Evolutionary conservation across 2,888 invertebrate genomes (phyloP), one percentile per base, ranked within the genome.

Genomic region (Gymnocheta viridis): DNA sequence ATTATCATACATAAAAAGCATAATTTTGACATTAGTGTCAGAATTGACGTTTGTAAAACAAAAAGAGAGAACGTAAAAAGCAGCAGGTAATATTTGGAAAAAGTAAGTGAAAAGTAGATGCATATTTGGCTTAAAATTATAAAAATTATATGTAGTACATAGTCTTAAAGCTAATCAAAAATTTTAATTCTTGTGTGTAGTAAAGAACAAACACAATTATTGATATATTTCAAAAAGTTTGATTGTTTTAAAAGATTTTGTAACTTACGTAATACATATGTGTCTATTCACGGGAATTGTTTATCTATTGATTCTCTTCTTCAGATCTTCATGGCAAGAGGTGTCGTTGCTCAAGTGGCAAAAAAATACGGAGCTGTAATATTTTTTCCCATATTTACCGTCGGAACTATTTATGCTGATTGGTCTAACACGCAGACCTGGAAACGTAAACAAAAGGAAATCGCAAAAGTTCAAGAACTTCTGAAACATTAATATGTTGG

Each of bases 351-450:
- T 60, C 86, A 94, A 86, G 89, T 95, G 81, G 93, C 89, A 86
- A 89, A 92, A 87, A 94, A 94, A 89, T 96, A 96, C 93, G 92
- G 94, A 86, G 92, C 94, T 87, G 95, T 95, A 87, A 94, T 95
- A 85, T 88, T 94, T 79, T 94, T 96, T 89, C 97, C 97, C 17
- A 92, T 94, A 41, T 85, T 95, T 86, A 89, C 94, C 76, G 91
- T 90, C 32, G 88, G 92, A 24, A 88, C 93, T 2, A 96, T 97
- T 88, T 96, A 93, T 92, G 93, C 94, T 5, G 97, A 97, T 90
- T 95, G 94, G 93, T 93, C 92, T 74, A 94, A 94, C 87, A 97
- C 97, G 0, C 94, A 93, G 86, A 92, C 93, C 92, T 97, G 96
- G 95, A 97, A 97, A 89, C 90, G 90, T 51, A 89, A 92, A 80